These are phyloP conservation scores for Silurus glanis DNA, from an alignment of 2,113 vertebrate genomes.

Conservation along the genomic window DNA sequence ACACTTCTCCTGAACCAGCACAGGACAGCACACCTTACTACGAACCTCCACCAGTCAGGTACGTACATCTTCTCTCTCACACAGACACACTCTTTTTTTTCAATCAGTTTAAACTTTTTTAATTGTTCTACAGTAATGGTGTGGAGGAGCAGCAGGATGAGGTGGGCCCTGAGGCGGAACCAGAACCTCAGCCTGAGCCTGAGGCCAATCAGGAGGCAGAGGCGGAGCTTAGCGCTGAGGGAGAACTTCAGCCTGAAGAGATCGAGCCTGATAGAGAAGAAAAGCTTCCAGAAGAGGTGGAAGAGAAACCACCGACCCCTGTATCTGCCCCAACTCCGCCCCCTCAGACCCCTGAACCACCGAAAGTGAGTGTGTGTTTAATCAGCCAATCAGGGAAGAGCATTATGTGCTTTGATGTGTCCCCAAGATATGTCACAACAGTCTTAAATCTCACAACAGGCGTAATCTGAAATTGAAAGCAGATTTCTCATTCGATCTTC, in stretches of 20 bases:
- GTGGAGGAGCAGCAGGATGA: constrained; percentile 59
- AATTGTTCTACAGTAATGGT: constrained; percentile 48
- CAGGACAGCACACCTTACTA: constrained; percentile 79
- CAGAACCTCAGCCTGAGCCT: constrained; percentile 49
- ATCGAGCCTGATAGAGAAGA: constrained; percentile 79
- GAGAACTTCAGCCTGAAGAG: constrained; percentile 73
- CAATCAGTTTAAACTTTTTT: neutral
- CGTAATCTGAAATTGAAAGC: neutral
- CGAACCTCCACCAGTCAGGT: constrained; percentile 81
- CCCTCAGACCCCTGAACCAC: constrained; percentile 38
- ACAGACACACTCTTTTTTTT: neutral
- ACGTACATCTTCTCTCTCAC: constrained; percentile 16
- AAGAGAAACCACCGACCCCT: constrained; percentile 78
- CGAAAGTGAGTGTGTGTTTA: constrained; percentile 33
- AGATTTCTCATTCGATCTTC: neutral
- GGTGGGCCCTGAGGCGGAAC: constrained; percentile 41
- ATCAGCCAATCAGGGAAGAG: neutral
- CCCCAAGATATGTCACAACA: too few species aligned
- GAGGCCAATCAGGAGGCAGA: constrained; percentile 57
- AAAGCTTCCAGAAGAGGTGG: constrained; percentile 60
- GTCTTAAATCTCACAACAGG: neutral
- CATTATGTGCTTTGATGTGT: neutral
- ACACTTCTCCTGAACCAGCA: constrained; percentile 80
- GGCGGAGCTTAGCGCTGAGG: constrained; percentile 67
- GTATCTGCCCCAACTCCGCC: constrained; percentile 29